Conservation (phyloP, 2,113 vertebrate genomes). For the Piprites chloris region DNA sequence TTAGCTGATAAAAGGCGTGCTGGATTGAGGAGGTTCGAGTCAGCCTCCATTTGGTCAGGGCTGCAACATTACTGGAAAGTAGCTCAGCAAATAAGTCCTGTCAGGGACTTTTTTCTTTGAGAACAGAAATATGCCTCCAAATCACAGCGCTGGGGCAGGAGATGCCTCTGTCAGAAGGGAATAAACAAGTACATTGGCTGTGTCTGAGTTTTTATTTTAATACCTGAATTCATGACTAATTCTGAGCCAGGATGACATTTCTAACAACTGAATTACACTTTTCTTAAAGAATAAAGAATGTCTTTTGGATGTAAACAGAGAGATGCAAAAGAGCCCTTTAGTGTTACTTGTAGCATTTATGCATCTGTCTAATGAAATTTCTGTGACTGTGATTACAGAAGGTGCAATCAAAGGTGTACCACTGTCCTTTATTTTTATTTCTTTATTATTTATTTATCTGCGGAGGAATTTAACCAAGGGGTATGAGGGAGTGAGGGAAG, state of each 20-base stretch:
- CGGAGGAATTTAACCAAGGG: conserved; percentile 16
- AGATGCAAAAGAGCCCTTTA: conserved; percentile 67
- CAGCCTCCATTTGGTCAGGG: conserved; percentile 63
- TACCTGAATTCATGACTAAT: conserved; percentile 60
- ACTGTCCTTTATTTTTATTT: conserved; percentile 19
- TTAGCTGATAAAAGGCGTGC: conserved; percentile 81
- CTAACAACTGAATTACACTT: conserved; percentile 71
- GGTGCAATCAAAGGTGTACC: conserved; percentile 34
- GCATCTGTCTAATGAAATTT: conserved; percentile 57
- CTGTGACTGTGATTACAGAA: conserved; percentile 24
- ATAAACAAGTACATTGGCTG: conserved; percentile 23
- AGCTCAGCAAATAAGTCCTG: conserved; percentile 36
- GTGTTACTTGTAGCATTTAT: conserved; percentile 51
- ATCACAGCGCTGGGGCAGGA: not conserved
- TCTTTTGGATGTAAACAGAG: conserved; percentile 61
- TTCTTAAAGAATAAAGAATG: conserved; percentile 58
- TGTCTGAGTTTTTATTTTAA: conserved; percentile 73
- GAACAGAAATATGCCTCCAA: conserved; percentile 8
- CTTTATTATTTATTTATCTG: too few relatives aligned
- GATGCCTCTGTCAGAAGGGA: conserved; percentile 18
- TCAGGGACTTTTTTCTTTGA: conserved; percentile 38
- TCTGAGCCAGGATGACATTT: conserved; percentile 70
- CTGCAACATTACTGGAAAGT: conserved; percentile 39
- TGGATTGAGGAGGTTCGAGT: conserved; percentile 69
- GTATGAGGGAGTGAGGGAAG: not conserved